These are phyloP conservation scores for Camponotus pennsylvanicus DNA, from an alignment of 1,140 invertebrate genomes.

Conservation along the genomic window DNA sequence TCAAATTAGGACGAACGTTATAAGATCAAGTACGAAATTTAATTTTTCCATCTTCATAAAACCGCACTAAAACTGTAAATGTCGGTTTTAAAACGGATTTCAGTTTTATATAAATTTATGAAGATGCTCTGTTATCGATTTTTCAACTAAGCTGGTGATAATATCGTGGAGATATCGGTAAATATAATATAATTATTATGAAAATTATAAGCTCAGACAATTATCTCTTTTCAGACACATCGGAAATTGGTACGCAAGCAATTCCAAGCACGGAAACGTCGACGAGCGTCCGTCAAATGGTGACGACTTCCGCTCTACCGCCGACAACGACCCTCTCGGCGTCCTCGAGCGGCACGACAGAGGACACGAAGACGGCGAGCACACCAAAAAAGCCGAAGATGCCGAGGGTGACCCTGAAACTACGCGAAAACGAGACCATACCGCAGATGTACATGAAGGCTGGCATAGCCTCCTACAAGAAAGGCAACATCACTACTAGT, in stretches of 20 bases:
- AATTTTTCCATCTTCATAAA: not conserved
- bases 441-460: constrained; percentile 82
- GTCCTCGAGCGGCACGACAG: constrained; percentile 29
- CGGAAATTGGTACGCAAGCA: constrained; percentile 51
- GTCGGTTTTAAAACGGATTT: not conserved
- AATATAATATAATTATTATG: not conserved
- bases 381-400: constrained; percentile 74
- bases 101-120: not conserved
- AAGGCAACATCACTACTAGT: constrained; percentile 82
- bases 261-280: constrained; percentile 45
- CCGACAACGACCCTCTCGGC: constrained; percentile 9
- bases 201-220: not conserved
- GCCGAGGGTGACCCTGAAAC: constrained; percentile 79
- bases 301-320: constrained; percentile 10
- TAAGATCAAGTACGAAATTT: constrained; percentile 18
- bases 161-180: not conserved
- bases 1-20: constrained; percentile 6
- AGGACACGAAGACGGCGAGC: constrained; percentile 43
- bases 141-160: not conserved
- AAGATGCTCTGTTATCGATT: not conserved
- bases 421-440: constrained; percentile 81
- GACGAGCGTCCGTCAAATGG: constrained; percentile 40
- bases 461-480: constrained; percentile 81
- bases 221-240: constrained; percentile 23
- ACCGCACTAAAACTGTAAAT: constrained; percentile 9